These are phyloP conservation scores for Cinclus mexicanus DNA, from an alignment of 2,113 vertebrate genomes.

Conservation along the genomic window DNA sequence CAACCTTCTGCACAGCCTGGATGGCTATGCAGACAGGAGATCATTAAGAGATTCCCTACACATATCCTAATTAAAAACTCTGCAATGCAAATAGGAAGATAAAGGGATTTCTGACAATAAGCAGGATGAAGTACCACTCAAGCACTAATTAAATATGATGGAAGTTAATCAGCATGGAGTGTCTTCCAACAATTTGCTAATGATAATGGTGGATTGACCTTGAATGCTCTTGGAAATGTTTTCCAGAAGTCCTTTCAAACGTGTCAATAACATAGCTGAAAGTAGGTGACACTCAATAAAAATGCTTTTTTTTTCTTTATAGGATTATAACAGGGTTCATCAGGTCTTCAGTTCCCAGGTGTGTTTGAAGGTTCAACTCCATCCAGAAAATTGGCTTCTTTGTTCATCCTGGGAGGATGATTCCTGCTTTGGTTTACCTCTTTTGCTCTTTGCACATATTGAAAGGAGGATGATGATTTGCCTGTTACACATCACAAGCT, in stretches of 20 bases:
- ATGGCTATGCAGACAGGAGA: conserved; percentile 46
- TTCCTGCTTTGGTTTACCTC: not conserved
- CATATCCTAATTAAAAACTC: conserved; percentile 70
- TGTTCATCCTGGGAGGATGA: not conserved
- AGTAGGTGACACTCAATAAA: not conserved
- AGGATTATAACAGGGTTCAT: not conserved
- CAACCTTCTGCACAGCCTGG: not conserved
- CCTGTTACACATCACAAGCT: not conserved
- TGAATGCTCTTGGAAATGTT: conserved; percentile 11
- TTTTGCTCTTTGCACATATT: not conserved
- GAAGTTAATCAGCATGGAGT: conserved; percentile 66
- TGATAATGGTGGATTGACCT: conserved; percentile 35
- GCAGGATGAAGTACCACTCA: conserved; percentile 63
- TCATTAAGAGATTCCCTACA: conserved; percentile 64
- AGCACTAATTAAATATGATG: conserved; percentile 68
- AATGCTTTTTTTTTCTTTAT: not conserved
- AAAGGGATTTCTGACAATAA: conserved; percentile 68
- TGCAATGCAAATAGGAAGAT: conserved; percentile 62
- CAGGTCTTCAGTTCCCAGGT: not conserved
- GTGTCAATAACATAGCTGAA: not conserved
- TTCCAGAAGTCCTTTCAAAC: conserved; percentile 6
- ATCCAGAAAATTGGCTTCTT: not conserved
- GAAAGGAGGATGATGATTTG: not conserved
- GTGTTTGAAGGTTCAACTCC: not conserved
- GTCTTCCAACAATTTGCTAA: conserved; percentile 39